Evolutionary conservation across 2,888 invertebrate species (phyloP), one percentile per base, ranked within the genome.

Genomic region (Hypsopygia costalis): DNA sequence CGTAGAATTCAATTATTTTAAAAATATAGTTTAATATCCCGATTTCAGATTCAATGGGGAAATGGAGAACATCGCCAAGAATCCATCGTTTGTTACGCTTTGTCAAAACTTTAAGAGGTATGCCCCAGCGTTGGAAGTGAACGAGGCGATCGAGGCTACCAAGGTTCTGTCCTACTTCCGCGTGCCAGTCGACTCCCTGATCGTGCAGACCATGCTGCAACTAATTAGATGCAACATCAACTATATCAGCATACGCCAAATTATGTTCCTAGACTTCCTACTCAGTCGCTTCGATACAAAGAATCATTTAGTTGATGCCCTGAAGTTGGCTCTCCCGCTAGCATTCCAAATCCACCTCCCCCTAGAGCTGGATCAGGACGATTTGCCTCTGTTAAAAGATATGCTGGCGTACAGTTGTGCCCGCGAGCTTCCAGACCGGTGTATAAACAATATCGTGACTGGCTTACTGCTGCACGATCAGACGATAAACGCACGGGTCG

Each of bases 321-420:
- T 94, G 3, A 85, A 83, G 55, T 77, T 92, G 0, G 94, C 94
- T 0, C 56, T 94, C 6, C 93, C 94, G 0, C 67, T 93, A 20
- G 91, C 92, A 0, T 93, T 94, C 60, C 92, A 93, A 74, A 88
- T 91, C 5, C 90, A 93, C 46, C 52, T 94, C 5, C 81, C 87
- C 0, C 51, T 80, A 4, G 92, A 93, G 64, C 57, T 93, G 11
- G 91, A 93, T 47, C 74, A 66, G 6, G 75, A 89, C 12, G 91
- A 92, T 52, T 44, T 91, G 4, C 60, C 69, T 0, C 63, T 89
- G 9, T 60, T 93, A 16, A 71, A 78, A 6, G 91, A 91, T 12
- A 90, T 90, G 74, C 62, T 94, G 4, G 61, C 78, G 0, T 94
- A 89, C 62, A 78, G 89, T 22, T 82, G 90, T 6, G 74, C 69